Conservation (phyloP, 1,140 invertebrate species). For the Elysia chlorotica region DNA sequence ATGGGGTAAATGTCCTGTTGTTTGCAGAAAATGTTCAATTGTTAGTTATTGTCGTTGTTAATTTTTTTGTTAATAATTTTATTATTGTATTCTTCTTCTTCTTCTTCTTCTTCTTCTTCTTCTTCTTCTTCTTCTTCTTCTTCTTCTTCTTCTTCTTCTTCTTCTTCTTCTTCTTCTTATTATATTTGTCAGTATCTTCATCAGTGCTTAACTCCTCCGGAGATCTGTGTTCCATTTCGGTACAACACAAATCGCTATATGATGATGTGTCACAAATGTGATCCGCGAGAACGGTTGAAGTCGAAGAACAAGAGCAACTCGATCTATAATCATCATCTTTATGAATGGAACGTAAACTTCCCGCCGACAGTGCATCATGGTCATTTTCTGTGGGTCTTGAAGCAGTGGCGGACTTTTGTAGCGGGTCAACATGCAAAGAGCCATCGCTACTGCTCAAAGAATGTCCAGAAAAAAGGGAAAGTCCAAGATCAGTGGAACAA, state of each 20-base stretch:
- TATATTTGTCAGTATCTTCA: neutral
- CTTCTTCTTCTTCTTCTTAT: neutral
- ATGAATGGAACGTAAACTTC: neutral
- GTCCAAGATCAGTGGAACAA: neutral
- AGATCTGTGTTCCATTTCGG: neutral
- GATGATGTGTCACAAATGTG: neutral
- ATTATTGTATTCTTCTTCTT: neutral
- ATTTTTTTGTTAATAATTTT: neutral
- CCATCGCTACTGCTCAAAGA: neutral
- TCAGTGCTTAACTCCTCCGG: neutral
- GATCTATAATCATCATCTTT: no score
- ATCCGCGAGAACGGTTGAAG: neutral
- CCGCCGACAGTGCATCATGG: neutral
- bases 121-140: neutral
- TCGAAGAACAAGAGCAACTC: no score
- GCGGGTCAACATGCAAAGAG: neutral
- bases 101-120: neutral
- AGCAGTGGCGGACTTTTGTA: neutral
- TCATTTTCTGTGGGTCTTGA: neutral
- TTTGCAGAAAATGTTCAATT: neutral
- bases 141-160: neutral
- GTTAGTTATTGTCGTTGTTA: neutral
- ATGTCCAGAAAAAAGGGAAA: neutral
- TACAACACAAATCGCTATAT: neutral
- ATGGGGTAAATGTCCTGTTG: no score